Evolutionary conservation across 2,797 vertebrate species (phyloP).

Genomic region (Oryzias sinensis): DNA sequence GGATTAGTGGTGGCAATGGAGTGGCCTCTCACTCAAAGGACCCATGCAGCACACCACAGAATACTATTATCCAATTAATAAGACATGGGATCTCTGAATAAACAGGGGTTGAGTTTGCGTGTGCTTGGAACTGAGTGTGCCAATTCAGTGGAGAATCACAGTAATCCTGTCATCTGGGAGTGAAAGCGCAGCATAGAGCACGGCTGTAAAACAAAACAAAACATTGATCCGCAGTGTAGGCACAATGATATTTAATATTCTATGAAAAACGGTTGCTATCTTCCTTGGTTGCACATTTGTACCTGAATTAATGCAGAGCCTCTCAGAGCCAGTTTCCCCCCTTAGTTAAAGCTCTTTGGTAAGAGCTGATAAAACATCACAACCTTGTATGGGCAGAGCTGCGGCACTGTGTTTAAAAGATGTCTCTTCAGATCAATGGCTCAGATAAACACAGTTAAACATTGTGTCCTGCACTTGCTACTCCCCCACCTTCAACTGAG

Average conservation of each 20-base stretch:
- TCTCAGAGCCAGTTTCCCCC: constrained; percentile 18
- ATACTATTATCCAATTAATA: constrained; percentile 58
- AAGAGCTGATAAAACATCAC: constrained; percentile 51
- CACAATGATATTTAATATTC: not conserved
- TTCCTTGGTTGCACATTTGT: too few species aligned
- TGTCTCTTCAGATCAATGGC: constrained; percentile 64
- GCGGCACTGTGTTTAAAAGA: constrained; percentile 60
- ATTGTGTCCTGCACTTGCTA: constrained; percentile 36
- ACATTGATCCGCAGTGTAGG: not conserved
- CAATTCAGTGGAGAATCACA: constrained; percentile 1
- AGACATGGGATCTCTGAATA: constrained; percentile 24
- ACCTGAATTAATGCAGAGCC: constrained; percentile 13
- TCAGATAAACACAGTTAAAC: constrained; percentile 72
- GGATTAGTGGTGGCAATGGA: constrained; percentile 69
- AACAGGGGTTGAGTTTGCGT: constrained; percentile 22
- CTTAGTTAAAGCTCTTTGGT: constrained; percentile 34
- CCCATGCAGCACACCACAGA: constrained; percentile 32
- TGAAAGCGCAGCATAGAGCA: constrained; percentile 4
- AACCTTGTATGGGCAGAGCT: constrained; percentile 77
- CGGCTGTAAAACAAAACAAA: constrained; percentile 9
- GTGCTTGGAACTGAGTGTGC: constrained; percentile 2
- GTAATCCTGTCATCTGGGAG: constrained; percentile 7
- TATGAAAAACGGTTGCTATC: not conserved
- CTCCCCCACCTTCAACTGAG: constrained; percentile 50
- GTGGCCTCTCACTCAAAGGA: constrained; percentile 45